phyloP scores from a whole-genome alignment of 1,140 invertebrate species.

The Tachypleus tridentatus region DNA sequence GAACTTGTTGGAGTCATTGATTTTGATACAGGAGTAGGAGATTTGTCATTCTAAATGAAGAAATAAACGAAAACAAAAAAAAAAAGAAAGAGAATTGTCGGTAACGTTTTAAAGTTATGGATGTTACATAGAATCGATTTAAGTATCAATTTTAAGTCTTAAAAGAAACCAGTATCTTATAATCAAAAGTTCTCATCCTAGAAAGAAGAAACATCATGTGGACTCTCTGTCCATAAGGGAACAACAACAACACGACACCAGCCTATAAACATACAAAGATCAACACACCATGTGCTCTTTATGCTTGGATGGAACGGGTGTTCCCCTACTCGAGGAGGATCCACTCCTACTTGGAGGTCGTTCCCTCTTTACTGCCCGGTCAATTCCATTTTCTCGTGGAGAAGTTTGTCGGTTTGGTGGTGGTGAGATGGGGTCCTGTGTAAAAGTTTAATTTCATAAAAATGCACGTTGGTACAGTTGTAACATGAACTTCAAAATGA shows the following conservation, averaged over 20 bases:
- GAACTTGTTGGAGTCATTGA: constrained; percentile 22
- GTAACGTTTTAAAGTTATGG: no score
- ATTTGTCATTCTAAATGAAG: constrained; percentile 21
- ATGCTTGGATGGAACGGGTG: constrained; percentile 39
- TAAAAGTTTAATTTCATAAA: constrained; percentile 16
- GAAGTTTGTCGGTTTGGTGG: constrained; percentile 50
- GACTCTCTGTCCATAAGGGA: no score
- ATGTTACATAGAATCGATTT: no score
- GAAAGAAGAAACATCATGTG: no score
- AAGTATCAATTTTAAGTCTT: no score
- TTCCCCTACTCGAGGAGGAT: constrained; percentile 72
- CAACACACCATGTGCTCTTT: constrained; percentile 13
- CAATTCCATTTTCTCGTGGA: constrained; percentile 64
- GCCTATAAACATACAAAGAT: no score
- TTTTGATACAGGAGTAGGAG: constrained; percentile 20
- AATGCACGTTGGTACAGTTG: no score
- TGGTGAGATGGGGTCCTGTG: constrained; percentile 50
- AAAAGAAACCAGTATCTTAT: no score
- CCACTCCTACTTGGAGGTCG: constrained; percentile 67
- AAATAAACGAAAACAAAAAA: constrained; percentile 9
- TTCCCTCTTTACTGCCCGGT: constrained; percentile 37
- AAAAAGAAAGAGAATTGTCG: neutral
- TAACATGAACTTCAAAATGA: no score
- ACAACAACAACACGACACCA: no score
- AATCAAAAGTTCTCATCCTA: no score